Conservation (phyloP, 2,797 vertebrate genomes). For the Dendrocincla tyrannina region DNA sequence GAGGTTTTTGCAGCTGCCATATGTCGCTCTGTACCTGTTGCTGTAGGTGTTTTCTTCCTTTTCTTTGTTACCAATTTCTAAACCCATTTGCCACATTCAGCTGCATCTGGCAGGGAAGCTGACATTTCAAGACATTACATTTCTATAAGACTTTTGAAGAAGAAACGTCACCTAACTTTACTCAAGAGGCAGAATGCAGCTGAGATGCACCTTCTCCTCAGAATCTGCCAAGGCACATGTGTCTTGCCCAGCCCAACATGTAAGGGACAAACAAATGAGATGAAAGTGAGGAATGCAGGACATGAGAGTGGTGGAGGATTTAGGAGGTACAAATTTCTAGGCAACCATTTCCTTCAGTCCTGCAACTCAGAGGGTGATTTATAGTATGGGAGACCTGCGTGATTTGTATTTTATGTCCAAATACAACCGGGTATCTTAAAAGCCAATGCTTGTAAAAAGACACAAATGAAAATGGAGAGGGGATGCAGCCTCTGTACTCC, state of each 20-base stretch:
- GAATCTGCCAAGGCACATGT: not conserved
- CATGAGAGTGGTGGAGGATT: not conserved
- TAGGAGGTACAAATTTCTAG: not conserved
- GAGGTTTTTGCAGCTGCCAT: not conserved
- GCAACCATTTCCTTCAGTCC: not conserved
- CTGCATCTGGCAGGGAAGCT: not conserved
- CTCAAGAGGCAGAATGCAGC: not conserved
- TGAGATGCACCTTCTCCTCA: not conserved
- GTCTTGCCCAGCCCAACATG: not conserved
- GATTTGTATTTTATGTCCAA: not conserved
- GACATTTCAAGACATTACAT: not conserved
- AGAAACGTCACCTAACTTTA: not conserved
- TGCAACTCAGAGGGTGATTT: not conserved
- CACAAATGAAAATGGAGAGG: not conserved
- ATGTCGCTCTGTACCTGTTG: not conserved
- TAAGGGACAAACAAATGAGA: not conserved
- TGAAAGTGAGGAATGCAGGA: not conserved
- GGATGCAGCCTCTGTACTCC: not conserved
- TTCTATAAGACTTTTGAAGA: not conserved
- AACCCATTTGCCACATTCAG: not conserved
- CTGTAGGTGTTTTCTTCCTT: not conserved
- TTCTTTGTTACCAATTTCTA: not conserved
- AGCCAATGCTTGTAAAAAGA: not conserved
- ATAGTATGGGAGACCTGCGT: not conserved
- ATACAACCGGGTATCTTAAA: not conserved